phyloP scores from a whole-genome alignment of 2,113 vertebrate species.

The Chloropsis cyanopogon region DNA sequence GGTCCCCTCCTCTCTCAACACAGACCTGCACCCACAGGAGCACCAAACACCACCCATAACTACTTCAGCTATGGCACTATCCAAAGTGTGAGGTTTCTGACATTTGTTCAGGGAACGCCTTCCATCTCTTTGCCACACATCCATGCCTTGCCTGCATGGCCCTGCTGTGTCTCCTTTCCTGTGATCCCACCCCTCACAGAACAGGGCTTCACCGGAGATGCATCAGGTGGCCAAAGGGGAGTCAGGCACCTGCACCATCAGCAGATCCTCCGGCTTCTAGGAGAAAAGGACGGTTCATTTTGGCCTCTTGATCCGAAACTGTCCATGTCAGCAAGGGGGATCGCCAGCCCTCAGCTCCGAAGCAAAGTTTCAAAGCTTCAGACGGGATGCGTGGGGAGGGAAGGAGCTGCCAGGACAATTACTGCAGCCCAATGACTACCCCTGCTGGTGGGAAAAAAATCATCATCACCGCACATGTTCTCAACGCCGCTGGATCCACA shows the following conservation, averaged over 20 bases:
- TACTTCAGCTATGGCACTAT: not conserved
- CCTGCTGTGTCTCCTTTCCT: not conserved
- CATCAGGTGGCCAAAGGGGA: not conserved
- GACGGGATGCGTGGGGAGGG: not conserved
- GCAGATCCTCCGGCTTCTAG: not conserved
- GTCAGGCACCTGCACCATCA: accelerated
- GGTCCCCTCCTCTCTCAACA: not conserved
- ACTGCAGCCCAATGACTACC: constrained; percentile 53
- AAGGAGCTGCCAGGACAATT: not conserved
- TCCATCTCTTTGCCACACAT: not conserved
- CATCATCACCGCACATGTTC: not conserved
- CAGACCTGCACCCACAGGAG: not conserved
- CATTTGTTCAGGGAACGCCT: not conserved
- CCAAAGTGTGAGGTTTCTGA: not conserved
- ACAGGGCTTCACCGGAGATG: not conserved
- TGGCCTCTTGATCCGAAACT: not conserved
- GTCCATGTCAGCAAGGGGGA: not conserved
- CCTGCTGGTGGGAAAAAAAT: constrained; percentile 51
- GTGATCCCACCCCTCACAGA: not conserved
- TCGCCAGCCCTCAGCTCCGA: not conserved
- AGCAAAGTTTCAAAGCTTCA: not conserved
- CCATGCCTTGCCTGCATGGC: not conserved
- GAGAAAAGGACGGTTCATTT: not conserved
- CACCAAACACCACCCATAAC: not conserved
- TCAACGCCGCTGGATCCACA: not conserved